Conservation (phyloP, 2,797 vertebrate genomes). For the Malurus leucopterus region DNA sequence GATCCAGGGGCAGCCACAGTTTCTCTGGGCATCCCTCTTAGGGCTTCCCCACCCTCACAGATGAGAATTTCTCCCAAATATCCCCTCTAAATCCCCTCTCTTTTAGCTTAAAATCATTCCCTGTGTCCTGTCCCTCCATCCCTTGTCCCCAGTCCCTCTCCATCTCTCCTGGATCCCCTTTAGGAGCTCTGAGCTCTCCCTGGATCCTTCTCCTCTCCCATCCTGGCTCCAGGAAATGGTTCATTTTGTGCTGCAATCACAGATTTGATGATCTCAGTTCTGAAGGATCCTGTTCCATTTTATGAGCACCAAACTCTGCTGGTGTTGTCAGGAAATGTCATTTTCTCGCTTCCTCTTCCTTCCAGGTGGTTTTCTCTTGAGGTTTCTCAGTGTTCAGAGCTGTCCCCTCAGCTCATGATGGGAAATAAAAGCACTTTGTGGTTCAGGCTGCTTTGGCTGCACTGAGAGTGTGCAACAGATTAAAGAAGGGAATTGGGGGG, state of each 20-base stretch:
- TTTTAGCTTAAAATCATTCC: too few relatives aligned
- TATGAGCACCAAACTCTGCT: rapidly evolving
- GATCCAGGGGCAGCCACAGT: neutral
- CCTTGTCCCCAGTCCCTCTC: neutral
- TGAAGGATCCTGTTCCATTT: neutral
- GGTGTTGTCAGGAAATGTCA: neutral
- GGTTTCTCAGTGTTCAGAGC: neutral
- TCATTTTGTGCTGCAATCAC: neutral
- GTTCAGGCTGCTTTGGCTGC: neutral
- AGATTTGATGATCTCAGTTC: neutral
- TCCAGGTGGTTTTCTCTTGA: neutral
- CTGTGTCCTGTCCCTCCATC: too few relatives aligned
- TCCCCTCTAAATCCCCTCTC: too few relatives aligned
- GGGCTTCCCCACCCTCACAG: too few relatives aligned
- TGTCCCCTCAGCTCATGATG: neutral
- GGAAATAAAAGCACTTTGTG: neutral
- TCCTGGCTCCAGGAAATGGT: neutral
- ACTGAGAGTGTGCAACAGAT: rapidly evolving
- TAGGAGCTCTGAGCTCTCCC: neutral
- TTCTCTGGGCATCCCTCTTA: too few relatives aligned
- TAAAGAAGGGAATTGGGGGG: neutral
- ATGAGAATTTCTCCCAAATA: too few relatives aligned
- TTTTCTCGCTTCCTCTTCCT: neutral
- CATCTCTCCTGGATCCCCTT: neutral
- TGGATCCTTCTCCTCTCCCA: neutral